Evolutionary conservation across 1,140 invertebrate genomes (phyloP).

Genomic region (Anagrus nilaparvatae): DNA sequence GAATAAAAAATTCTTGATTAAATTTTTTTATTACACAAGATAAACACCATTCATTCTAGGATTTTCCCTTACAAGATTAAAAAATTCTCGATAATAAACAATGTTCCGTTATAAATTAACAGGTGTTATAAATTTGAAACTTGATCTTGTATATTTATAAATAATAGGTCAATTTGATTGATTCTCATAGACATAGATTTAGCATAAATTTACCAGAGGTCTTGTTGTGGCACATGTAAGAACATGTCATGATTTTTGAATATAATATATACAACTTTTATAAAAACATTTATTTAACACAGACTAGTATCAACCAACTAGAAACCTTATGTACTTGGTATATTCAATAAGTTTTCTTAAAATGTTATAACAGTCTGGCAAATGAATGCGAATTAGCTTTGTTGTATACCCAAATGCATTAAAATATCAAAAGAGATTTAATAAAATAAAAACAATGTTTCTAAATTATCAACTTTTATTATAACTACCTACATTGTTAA

Average conservation of each 20-base stretch:
- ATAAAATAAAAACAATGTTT: conserved; percentile 9
- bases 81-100: too few relatives aligned
- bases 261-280: background rate
- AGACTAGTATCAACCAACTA: conserved; percentile 27
- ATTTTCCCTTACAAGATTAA: too few relatives aligned
- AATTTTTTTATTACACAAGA: too few relatives aligned
- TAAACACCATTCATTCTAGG: too few relatives aligned
- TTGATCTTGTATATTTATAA: conserved; percentile 2
- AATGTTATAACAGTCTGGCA: conserved; percentile 24
- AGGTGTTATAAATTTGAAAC: too few relatives aligned
- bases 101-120: too few relatives aligned
- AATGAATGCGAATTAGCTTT: conserved; percentile 33
- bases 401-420: conserved; percentile 22
- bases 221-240: too few relatives aligned
- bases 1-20: too few relatives aligned
- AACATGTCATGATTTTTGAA: too few relatives aligned
- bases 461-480: too few relatives aligned
- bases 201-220: too few relatives aligned
- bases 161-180: conserved; percentile 30
- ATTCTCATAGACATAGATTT: conserved; percentile 30
- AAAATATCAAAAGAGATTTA: conserved; percentile 3
- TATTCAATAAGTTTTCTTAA: conserved; percentile 23
- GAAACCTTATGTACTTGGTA: conserved; percentile 32
- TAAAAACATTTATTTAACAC: conserved; percentile 7
- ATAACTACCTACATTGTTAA: conserved; percentile 24